These are phyloP conservation scores for Mobula hypostoma DNA, from an alignment of 2,113 vertebrate genomes.

Conservation along the genomic window DNA sequence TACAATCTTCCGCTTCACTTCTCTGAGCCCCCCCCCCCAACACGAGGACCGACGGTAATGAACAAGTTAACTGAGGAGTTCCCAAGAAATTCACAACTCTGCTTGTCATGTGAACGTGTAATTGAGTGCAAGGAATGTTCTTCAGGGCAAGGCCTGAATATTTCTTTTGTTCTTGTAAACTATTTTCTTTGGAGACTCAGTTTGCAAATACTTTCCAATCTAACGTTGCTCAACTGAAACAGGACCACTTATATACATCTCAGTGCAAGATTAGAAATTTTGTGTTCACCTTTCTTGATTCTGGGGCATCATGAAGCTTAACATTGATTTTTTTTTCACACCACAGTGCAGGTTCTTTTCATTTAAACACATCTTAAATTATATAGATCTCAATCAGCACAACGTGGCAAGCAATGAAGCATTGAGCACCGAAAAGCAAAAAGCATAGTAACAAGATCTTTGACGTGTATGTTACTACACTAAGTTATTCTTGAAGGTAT, in stretches of 20 bases:
- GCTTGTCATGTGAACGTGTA: background rate
- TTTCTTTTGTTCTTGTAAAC: background rate
- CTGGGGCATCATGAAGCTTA: background rate
- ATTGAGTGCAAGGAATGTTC: background rate
- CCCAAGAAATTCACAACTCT: background rate
- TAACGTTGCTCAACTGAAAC: background rate
- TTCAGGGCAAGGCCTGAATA: background rate
- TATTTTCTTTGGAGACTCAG: background rate
- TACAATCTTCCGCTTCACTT: too few species aligned
- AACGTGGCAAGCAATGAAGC: background rate
- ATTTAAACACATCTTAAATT: background rate
- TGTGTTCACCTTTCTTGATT: background rate
- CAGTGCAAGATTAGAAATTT: background rate
- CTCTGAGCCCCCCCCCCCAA: too few species aligned
- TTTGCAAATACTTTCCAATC: background rate
- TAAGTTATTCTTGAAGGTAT: background rate
- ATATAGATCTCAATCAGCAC: too few species aligned
- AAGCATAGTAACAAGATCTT: constrained; percentile 5
- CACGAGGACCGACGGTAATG: background rate
- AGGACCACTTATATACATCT: background rate
- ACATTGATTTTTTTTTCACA: background rate
- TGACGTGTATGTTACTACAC: background rate
- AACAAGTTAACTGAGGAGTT: background rate
- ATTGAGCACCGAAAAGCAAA: background rate
- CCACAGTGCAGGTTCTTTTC: background rate